phyloP scores from a whole-genome alignment of 1,140 invertebrate genomes.

The Alviniconcha marisindica region DNA sequence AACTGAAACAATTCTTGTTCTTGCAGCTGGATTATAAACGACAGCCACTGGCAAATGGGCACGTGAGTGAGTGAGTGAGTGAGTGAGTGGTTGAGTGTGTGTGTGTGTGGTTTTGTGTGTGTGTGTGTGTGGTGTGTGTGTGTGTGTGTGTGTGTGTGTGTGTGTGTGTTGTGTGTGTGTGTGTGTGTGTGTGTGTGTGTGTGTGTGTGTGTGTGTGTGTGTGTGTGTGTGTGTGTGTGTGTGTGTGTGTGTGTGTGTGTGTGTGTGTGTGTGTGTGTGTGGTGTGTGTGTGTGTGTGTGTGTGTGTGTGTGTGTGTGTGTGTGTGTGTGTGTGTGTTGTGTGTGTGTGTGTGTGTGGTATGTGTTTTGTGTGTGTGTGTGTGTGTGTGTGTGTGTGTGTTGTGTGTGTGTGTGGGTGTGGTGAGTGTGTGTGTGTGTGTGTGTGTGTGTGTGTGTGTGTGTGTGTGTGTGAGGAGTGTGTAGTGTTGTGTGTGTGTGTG shows the following conservation, averaged over 20 bases:
- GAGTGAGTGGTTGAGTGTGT: neutral
- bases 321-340: neutral
- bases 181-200: neutral
- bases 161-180: neutral
- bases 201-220: neutral
- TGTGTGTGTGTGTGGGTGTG: no score
- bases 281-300: neutral
- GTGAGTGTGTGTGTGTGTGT: neutral
- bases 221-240: neutral
- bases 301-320: neutral
- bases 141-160: neutral
- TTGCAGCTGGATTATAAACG: conserved; percentile 72
- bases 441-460: conserved; percentile 6
- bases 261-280: neutral
- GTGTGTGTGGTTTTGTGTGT: neutral
- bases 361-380: no score
- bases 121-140: neutral
- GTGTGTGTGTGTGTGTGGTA: neutral
- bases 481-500: neutral
- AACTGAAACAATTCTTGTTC: neutral
- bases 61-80: conserved; percentile 74
- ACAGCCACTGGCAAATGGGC: conserved; percentile 70
- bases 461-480: neutral
- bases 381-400: no score
- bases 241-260: conserved; percentile 3